These are phyloP conservation scores for Suricata suricatta DNA, from an alignment of 2,113 vertebrate genomes.

Conservation along the genomic window DNA sequence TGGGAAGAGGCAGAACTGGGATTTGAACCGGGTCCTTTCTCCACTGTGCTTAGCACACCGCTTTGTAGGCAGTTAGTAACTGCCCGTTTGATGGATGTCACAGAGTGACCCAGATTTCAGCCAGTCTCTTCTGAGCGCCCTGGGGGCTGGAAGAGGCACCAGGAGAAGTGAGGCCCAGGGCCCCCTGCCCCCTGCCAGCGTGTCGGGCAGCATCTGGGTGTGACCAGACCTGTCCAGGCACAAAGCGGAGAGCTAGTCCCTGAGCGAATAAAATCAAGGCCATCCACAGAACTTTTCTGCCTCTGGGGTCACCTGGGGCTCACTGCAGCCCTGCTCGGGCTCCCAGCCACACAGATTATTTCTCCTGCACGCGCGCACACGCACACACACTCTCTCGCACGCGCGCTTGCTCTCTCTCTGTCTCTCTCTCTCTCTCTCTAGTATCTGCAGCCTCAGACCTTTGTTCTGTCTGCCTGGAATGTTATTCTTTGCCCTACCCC, in stretches of 20 bases:
- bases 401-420: too few relatives aligned
- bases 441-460: not conserved
- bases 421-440: not conserved
- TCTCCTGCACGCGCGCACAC: too few relatives aligned
- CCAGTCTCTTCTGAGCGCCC: not conserved
- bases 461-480: not conserved
- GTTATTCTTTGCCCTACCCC: not conserved
- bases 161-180: not conserved
- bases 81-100: conserved; percentile 49
- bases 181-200: not conserved
- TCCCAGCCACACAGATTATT: not conserved
- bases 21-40: conserved; percentile 28
- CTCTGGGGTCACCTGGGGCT: not conserved
- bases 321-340: not conserved
- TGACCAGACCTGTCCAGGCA: not conserved
- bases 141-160: conserved; percentile 10
- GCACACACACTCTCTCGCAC: not conserved
- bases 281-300: not conserved
- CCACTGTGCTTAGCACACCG: not conserved
- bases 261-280: not conserved
- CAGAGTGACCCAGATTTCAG: conserved; percentile 63
- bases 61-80: conserved; percentile 45
- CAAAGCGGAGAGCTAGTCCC: not conserved
- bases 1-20: not conserved
- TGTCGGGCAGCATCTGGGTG: not conserved